A percentile compares a stretch with the other conserved stretches of the same genome.
Evolutionary conservation across 1,140 invertebrate species (phyloP).

Genomic region (Drosophila novamexicana): DNA sequence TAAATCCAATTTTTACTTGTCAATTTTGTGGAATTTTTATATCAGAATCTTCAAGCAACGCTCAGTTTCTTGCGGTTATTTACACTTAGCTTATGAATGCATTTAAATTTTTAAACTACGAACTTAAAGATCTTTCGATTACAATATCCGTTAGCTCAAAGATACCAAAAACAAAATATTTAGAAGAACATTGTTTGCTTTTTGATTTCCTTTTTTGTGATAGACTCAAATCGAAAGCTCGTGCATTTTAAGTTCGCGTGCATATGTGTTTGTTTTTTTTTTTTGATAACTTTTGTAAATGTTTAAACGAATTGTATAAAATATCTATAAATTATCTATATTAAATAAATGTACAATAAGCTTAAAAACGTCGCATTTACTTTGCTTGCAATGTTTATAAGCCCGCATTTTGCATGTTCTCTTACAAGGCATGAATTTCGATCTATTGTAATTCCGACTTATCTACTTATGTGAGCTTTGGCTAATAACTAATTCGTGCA

Average conservation of each 20-base stretch:
- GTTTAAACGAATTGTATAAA: conserved; percentile 62
- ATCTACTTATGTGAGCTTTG: conserved; percentile 5
- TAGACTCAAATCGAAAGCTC: conserved; percentile 56
- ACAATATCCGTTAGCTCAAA: conserved; percentile 48
- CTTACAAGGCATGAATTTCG: conserved; percentile 35
- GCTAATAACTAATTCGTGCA: conserved; percentile 59
- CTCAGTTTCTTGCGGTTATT: conserved; percentile 1
- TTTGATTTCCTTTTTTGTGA: conserved; percentile 58
- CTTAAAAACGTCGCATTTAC: conserved; percentile 55
- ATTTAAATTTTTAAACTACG: conserved; percentile 30
- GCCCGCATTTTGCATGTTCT: conserved; percentile 41
- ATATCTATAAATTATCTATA: conserved; percentile 64
- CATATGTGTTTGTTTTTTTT: conserved; percentile 22
- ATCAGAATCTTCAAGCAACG: conserved; percentile 3
- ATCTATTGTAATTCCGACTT: background rate
- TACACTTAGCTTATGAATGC: conserved; percentile 38
- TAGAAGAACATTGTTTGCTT: conserved; percentile 14
- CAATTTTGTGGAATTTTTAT: conserved; percentile 29
- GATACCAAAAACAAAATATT: conserved; percentile 39
- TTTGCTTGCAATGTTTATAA: conserved; percentile 42
- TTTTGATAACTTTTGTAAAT: conserved; percentile 70
- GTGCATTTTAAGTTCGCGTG: conserved; percentile 50
- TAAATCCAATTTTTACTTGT: conserved; percentile 23
- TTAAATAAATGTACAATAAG: conserved; percentile 80
- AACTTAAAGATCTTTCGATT: conserved; percentile 32